Evolutionary conservation across 2,113 vertebrate species (phyloP), one percentile per base, ranked within the genome.

Genomic region (Peromyscus polionotus): DNA sequence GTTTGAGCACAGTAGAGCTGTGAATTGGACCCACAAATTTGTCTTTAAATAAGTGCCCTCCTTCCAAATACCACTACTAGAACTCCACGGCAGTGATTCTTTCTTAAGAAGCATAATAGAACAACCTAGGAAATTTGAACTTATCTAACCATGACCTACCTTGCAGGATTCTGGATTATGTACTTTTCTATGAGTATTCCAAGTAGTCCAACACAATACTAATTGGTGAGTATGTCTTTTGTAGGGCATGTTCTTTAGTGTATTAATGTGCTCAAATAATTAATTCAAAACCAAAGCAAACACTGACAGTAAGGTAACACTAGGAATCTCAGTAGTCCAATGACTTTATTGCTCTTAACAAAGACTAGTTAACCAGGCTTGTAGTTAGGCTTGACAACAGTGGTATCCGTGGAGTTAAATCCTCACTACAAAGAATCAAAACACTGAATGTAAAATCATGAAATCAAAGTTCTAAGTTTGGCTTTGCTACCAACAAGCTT

Each of bases 381-480:
- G 14, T 0, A 86, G 67, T 33, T 75, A 81, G 20, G 8, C 19
- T 54, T 93, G 51, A 87, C 63, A 88, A 93, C 13, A 85, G 57
- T 70, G n/a, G 68, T 42, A 90, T 22, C 59, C n/a, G 63, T 19
- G 87, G 85, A 95, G 76, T 68, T 70, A 95, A 87, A 20, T 54
- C 48, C 24, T 94, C 51, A 67, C 22, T 24, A 13, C 42, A 93
- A 93, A 63, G 26, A 91, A 51, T 73, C 76, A 61, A 88, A 95
- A 93, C 42, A 83, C 9, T 87, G 31, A n/a, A 88, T 48, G 13
- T 89, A 36, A 90, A 92, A 91, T 92, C 59, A 83, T 89, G 65
- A 95, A 72, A 72, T 24, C n/a, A 59, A 88, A 92, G 48, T 93
- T 95, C 85, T 95, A 79, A 2, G 9, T 93, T 95, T 85, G 80